These are phyloP conservation scores for Lindbergichthys nudifrons DNA, from an alignment of 2,797 vertebrate genomes.

Conservation along the genomic window DNA sequence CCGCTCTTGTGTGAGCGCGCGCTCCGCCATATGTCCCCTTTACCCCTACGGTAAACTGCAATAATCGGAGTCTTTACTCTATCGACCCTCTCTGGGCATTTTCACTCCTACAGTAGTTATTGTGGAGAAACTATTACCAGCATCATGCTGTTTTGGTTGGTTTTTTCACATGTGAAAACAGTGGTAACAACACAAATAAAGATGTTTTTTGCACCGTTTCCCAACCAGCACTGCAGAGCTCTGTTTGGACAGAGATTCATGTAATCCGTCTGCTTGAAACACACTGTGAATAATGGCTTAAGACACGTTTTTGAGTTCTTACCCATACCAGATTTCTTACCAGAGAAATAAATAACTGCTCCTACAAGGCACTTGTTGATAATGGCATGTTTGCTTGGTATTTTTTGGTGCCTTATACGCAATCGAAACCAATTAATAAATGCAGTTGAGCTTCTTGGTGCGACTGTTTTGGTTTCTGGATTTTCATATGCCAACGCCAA, in stretches of 20 bases:
- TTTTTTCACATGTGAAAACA: conserved; percentile 24
- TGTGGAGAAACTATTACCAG: conserved; percentile 12
- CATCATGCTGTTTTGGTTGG: conserved; percentile 20
- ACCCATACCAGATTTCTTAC: conserved; percentile 34
- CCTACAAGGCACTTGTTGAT: conserved; percentile 55
- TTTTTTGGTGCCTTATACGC: neutral
- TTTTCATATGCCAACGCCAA: conserved; percentile 5
- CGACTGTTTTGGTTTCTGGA: conserved; percentile 10
- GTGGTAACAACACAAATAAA: conserved; percentile 30
- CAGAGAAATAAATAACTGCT: conserved; percentile 39
- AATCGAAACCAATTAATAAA: conserved; percentile 5
- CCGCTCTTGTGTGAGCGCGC: too few species aligned
- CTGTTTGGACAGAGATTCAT: conserved; percentile 49
- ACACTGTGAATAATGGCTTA: conserved; percentile 40
- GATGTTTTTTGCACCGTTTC: conserved; percentile 33
- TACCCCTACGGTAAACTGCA: too few species aligned
- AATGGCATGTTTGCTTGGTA: conserved; percentile 19
- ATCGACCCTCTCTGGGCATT: conserved; percentile 15
- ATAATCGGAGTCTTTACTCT: too few species aligned
- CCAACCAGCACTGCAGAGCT: conserved; percentile 33
- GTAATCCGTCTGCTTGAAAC: conserved; percentile 47
- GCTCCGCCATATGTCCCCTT: too few species aligned
- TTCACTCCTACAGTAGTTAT: conserved; percentile 11
- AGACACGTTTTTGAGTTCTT: conserved; percentile 48
- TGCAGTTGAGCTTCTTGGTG: neutral